These are phyloP conservation scores for Lepilemur ruficaudatus DNA, from an alignment of 2,797 vertebrate species.

Conservation along the genomic window DNA sequence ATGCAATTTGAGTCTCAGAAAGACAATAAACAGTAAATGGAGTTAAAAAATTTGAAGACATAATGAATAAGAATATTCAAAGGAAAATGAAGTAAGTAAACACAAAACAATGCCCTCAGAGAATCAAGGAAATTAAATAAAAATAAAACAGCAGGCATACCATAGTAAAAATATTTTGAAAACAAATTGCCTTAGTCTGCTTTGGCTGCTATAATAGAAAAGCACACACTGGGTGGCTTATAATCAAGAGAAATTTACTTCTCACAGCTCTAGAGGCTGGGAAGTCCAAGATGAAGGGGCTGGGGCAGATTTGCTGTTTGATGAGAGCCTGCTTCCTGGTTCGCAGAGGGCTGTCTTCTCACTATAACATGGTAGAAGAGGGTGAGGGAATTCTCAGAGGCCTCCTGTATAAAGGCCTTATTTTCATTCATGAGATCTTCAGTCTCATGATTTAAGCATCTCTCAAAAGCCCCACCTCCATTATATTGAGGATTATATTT, in stretches of 20 bases:
- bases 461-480: background rate
- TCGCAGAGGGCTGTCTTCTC: background rate
- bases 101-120: background rate
- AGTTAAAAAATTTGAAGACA: background rate
- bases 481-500: background rate
- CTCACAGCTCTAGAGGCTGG: background rate
- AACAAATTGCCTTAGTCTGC: background rate
- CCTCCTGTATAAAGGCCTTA: background rate
- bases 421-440: background rate
- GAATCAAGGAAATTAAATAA: background rate
- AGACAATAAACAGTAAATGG: background rate
- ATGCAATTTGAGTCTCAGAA: background rate
- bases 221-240: background rate
- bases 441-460: background rate
- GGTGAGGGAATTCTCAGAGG: too few relatives aligned
- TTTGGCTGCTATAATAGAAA: background rate
- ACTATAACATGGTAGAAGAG: background rate
- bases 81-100: background rate
- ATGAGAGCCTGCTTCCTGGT: background rate
- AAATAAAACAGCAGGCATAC: background rate
- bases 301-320: too few relatives aligned
- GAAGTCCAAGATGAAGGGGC: background rate
- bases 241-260: background rate
- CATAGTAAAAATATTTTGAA: background rate
- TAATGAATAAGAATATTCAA: background rate